Conservation (phyloP, 2,888 invertebrate genomes). For the Parnassius apollo region DNA sequence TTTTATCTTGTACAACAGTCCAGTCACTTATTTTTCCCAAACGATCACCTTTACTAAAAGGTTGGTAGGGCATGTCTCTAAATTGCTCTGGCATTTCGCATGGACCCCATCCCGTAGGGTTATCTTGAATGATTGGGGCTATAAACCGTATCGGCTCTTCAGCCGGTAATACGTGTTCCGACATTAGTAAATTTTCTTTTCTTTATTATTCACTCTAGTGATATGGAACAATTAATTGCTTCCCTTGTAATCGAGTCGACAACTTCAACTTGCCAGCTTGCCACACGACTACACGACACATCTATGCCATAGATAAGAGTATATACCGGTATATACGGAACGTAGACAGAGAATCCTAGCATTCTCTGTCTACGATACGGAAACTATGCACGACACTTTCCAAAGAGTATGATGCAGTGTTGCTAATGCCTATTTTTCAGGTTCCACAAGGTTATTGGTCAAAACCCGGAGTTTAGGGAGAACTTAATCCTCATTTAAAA, state of each 20-base stretch:
- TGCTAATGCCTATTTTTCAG: too few relatives aligned
- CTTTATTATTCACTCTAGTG: not conserved
- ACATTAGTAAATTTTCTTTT: constrained; percentile 47
- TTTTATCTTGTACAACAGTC: constrained; percentile 97
- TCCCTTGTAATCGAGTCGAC: not conserved
- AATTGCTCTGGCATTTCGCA: constrained; percentile 96
- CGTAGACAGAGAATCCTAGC: too few relatives aligned
- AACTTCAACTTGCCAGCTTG: constrained; percentile 1
- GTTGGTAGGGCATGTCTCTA: constrained; percentile 98
- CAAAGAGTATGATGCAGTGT: too few relatives aligned
- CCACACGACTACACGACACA: too few relatives aligned
- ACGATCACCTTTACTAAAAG: constrained; percentile 98
- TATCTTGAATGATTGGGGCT: constrained; percentile 89
- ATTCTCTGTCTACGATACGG: too few relatives aligned
- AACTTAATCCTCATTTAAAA: too few relatives aligned
- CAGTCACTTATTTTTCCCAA: constrained; percentile 99
- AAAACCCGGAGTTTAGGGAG: too few relatives aligned
- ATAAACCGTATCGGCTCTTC: constrained; percentile 84
- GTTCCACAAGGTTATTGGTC: too few relatives aligned
- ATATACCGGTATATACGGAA: too few relatives aligned
- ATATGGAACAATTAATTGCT: too few relatives aligned
- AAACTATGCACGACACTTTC: too few relatives aligned
- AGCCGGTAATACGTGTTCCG: constrained; percentile 77
- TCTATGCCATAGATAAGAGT: too few relatives aligned
- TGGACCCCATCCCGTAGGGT: constrained; percentile 98